Base-by-base conservation (phyloP, 2,113 vertebrate species). In the Thunnus thynnus region DNA sequence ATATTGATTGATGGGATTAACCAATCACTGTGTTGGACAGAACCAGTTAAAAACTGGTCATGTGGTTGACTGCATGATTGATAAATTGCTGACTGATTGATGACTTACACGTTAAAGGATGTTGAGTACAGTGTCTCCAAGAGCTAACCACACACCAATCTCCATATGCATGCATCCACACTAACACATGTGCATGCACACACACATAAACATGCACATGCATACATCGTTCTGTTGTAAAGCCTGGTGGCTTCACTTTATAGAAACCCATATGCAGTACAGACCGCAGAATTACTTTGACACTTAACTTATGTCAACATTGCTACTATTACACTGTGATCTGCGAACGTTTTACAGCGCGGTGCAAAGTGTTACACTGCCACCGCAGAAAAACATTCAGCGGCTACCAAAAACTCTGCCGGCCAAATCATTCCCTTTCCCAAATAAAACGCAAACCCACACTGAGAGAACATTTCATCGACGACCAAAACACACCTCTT, bases 401-500 rank as follows among this genome's bases (percentile, higher is more conserved):
- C 62, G 11, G 78, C 82, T 46, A 73, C 76, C 80, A 22, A 71
- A 86, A 83, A 81, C 72, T 78, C 62, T 8, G 67, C 51, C 3
- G 11, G 57, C 55, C 58, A 61, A 82, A 84, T 80, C 61, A 7
- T 14, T 85, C 72, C 64, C 30, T 76, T 69, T 77, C 75, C 84
- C 81, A 81, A 93, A 85, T 72, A 86, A 90, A 89, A 92, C 36
- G 62, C 69, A 79, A 41, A 54, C 63, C 70, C 81, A 62, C 32
- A 67, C 46, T 22, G 78, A 73, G 79, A 64, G 50, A 79, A 86
- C 83, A 87, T 78, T 66, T 86, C 80, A 69, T 67, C 78, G 52
- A 57, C 80, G 67, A 87, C 78, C 69, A 73, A 87, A 89, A 84
- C 57, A 79, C 76, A 84, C 58, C 70, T 76, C 71, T 25, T 18